Percentiles rank a stretch among this genome's conserved stretches.
These are phyloP conservation scores for Carollia perspicillata DNA, from an alignment of 2,113 vertebrate species.

Conservation along the genomic window DNA sequence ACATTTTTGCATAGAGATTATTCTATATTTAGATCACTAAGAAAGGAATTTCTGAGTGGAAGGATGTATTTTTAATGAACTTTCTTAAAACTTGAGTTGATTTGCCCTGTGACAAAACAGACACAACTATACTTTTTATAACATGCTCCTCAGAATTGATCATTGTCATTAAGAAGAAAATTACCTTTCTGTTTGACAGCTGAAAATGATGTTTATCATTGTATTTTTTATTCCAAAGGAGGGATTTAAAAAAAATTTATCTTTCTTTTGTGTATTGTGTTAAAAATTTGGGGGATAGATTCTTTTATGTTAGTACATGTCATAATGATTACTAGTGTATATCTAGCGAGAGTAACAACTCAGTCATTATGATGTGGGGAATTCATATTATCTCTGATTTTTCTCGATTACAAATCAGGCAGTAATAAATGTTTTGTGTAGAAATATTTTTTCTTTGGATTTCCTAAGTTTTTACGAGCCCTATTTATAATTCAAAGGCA, in stretches of 20 bases:
- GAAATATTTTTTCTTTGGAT: constrained; percentile 5
- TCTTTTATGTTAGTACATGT: background rate
- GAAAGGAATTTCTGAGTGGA: constrained; percentile 23
- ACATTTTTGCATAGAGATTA: constrained; percentile 2
- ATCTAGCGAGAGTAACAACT: background rate
- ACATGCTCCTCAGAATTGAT: background rate
- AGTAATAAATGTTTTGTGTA: background rate
- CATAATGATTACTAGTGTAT: background rate
- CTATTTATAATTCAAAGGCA: background rate
- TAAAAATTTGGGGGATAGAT: background rate
- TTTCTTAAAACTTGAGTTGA: background rate
- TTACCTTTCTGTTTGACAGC: background rate
- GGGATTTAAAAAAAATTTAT: background rate
- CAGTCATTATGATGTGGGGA: background rate
- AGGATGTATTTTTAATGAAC: constrained; percentile 15
- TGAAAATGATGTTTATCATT: background rate
- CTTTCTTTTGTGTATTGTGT: background rate
- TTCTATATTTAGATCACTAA: constrained; percentile 10
- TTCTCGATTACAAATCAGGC: background rate
- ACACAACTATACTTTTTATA: background rate
- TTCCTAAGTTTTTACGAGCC: constrained; percentile 17
- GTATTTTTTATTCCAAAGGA: background rate
- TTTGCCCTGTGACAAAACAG: constrained; percentile 10
- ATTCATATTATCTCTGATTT: background rate
- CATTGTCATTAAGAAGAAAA: background rate